Conservation (phyloP, 2,797 vertebrate species). For the Ateles fusciceps region DNA sequence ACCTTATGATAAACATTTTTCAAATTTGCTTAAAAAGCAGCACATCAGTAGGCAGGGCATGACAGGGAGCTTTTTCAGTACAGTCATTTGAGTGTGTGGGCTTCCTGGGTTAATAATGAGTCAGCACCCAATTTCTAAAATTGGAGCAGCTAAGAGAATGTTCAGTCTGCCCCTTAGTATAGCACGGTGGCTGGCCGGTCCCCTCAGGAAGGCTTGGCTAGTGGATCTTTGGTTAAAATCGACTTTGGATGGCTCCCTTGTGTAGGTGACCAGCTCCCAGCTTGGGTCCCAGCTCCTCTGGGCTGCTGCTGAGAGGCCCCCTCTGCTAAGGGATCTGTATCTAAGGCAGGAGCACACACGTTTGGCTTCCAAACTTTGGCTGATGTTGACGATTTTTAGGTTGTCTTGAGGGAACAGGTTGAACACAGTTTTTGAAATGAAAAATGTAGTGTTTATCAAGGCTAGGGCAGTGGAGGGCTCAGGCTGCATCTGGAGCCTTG, state of each 20-base stretch:
- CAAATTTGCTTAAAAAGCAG: conserved; percentile 60
- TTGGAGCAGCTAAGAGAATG: conserved; percentile 80
- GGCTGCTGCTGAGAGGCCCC: not conserved
- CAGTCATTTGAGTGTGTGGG: conserved; percentile 86
- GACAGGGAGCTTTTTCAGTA: conserved; percentile 78
- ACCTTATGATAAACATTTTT: conserved; percentile 82
- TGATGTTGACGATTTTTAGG: not conserved
- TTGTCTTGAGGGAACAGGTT: not conserved
- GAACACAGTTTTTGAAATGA: not conserved
- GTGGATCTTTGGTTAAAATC: not conserved
- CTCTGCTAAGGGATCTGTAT: not conserved
- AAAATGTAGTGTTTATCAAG: not conserved
- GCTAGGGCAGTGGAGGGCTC: not conserved
- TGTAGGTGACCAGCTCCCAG: not conserved
- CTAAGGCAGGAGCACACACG: not conserved
- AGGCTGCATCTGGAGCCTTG: not conserved
- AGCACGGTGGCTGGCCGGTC: not conserved
- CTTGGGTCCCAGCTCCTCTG: not conserved
- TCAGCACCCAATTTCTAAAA: conserved; percentile 84
- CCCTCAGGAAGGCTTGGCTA: not conserved
- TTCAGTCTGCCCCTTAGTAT: not conserved
- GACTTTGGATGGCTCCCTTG: no score
- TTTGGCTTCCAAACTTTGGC: not conserved
- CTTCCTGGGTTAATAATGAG: conserved; percentile 87
- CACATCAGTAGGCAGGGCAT: conserved; percentile 69